Evolutionary conservation across 2,888 invertebrate species (phyloP).

Genomic region (Scotopteryx bipunctaria): DNA sequence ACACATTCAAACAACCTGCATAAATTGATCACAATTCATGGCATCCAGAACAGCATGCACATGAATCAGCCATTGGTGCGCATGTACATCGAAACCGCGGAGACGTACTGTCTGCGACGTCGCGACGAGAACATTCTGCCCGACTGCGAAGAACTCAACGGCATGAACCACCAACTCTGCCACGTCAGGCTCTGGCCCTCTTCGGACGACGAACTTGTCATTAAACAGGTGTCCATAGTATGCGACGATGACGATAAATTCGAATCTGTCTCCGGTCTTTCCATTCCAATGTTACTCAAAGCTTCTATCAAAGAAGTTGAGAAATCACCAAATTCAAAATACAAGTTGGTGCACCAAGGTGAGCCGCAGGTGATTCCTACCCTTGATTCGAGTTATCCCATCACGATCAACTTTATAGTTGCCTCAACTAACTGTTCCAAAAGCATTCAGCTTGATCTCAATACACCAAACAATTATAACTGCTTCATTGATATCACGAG

Average conservation of each 20-base stretch:
- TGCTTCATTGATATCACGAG: constrained; percentile 50
- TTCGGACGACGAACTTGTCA: constrained; percentile 59
- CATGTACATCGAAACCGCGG: constrained; percentile 66
- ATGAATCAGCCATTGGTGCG: constrained; percentile 57
- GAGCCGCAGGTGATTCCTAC: constrained; percentile 60
- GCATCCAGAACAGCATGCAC: constrained; percentile 49
- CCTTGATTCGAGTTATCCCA: constrained; percentile 54
- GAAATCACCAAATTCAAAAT: constrained; percentile 44
- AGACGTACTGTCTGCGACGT: constrained; percentile 60
- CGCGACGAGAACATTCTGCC: constrained; percentile 45
- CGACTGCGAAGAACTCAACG: constrained; percentile 65
- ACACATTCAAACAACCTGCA: constrained; percentile 57
- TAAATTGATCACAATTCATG: constrained; percentile 62
- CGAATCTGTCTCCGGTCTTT: constrained; percentile 54
- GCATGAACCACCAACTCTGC: constrained; percentile 58
- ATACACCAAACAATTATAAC: constrained; percentile 40
- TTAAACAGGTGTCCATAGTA: constrained; percentile 53
- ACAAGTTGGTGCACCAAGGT: constrained; percentile 59
- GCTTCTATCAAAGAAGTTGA: constrained; percentile 56
- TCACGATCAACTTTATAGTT: constrained; percentile 55
- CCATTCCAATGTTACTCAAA: constrained; percentile 47
- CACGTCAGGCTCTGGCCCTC: constrained; percentile 62
- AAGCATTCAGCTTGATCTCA: constrained; percentile 33
- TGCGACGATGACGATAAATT: constrained; percentile 64
- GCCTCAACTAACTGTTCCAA: constrained; percentile 63